Evolutionary conservation across 2,797 vertebrate genomes (phyloP), one percentile per base, ranked within the genome.

Genomic region (Neoniphon sammara): DNA sequence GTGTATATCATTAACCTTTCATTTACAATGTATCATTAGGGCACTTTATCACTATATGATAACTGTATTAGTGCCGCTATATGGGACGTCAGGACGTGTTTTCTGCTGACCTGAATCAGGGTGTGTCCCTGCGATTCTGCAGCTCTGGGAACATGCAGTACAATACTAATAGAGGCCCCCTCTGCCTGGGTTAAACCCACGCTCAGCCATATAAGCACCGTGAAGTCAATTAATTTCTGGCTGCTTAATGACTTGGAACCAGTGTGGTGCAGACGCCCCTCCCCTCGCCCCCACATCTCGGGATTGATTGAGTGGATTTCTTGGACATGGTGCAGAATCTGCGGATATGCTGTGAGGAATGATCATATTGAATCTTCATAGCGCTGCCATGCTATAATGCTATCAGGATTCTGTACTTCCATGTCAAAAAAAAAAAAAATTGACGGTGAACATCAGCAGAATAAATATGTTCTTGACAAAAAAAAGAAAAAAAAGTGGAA

Each of bases 141-240:
- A 83, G 86, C 87, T 81, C 58, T 11, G 27, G 64, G 85, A 87
- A 80, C 82, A 84, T 34, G 70, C 79, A 73, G 87, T 87, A 88
- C 85, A 87, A 85, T 86, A 60, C 88, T 88, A 90, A 91, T 87
- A 84, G 84, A 82, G 85, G 85, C n/a, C 84, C 88, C 85, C 88
- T 63, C 78, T 60, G 86, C 78, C 72, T 85, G 87, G 86, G 87
- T 91, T 91, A 91, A 92, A 90, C 83, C 89, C 82, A 91, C 76
- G 84, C 88, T 89, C 87, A 88, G 87, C 76, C 86, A 83, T 76
- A 90, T 91, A 91, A 91, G 90, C 85, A 91, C 88, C 83, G 73
- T 90, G 87, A 89, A 92, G 92, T 92, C 92, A 93, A 93, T 93
- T 93, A 91, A 94, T 93, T 92, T 93, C 92, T 89, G 83, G 83